These are phyloP conservation scores for Tyrannus savana DNA, from an alignment of 2,113 vertebrate genomes.

Conservation along the genomic window DNA sequence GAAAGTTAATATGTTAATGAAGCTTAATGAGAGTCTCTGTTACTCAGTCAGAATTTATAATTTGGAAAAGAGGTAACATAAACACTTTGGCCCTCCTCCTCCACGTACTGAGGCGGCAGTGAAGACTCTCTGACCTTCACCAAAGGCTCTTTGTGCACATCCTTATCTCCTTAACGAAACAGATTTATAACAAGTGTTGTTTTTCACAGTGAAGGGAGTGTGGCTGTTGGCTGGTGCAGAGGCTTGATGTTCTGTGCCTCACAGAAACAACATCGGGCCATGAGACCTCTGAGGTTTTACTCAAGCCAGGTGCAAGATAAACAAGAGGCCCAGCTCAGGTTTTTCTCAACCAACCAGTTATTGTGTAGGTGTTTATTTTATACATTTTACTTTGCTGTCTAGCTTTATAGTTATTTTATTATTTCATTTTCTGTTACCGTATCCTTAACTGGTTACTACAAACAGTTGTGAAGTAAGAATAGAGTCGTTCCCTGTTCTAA, in stretches of 20 bases:
- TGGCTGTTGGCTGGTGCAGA: not conserved
- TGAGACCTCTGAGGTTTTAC: not conserved
- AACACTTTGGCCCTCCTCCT: constrained; percentile 13
- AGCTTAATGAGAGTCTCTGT: not conserved
- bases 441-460: not conserved
- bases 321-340: not conserved
- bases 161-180: constrained; percentile 9
- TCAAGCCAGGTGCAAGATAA: not conserved
- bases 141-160: not conserved
- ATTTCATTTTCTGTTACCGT: not conserved
- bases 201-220: not conserved
- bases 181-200: not conserved
- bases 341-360: not conserved
- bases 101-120: not conserved
- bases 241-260: not conserved
- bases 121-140: not conserved
- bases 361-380: not conserved
- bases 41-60: constrained; percentile 17
- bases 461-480: not conserved
- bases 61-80: not conserved
- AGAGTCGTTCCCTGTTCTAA: not conserved
- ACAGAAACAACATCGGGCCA: rapidly evolving
- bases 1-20: not conserved
- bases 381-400: not conserved
- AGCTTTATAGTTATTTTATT: not conserved